phyloP scores from a whole-genome alignment of 2,797 vertebrate species.

The Anguilla obscura region DNA sequence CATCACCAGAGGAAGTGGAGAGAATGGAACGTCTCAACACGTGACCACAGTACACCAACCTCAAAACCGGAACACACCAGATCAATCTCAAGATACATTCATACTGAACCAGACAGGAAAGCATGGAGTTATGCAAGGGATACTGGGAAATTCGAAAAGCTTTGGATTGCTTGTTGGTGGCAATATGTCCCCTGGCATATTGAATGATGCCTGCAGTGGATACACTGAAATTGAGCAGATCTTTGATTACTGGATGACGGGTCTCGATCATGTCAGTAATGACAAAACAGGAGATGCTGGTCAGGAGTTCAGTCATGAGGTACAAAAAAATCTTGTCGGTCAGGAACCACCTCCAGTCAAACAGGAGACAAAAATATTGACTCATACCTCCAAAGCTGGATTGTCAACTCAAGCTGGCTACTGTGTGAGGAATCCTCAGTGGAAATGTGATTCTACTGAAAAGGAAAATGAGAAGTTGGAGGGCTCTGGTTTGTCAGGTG shows the following conservation, averaged over 20 bases:
- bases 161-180: neutral
- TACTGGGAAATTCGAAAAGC: neutral
- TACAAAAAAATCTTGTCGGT: neutral
- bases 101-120: neutral
- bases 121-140: neutral
- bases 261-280: neutral
- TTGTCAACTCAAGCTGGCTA: too few species aligned
- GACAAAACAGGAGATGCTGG: neutral
- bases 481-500: neutral
- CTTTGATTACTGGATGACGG: constrained; percentile 2
- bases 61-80: neutral
- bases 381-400: too few species aligned
- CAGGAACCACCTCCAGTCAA: neutral
- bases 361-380: neutral
- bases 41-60: neutral
- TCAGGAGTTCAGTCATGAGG: neutral
- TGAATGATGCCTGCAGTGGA: neutral
- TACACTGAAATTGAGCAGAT: neutral
- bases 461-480: neutral
- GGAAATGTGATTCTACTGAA: neutral
- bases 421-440: neutral
- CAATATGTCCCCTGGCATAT: neutral
- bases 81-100: neutral
- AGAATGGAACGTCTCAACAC: neutral
- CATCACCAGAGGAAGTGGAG: neutral